These are phyloP conservation scores for Chionoecetes opilio DNA, from an alignment of 1,140 invertebrate species.

Conservation along the genomic window DNA sequence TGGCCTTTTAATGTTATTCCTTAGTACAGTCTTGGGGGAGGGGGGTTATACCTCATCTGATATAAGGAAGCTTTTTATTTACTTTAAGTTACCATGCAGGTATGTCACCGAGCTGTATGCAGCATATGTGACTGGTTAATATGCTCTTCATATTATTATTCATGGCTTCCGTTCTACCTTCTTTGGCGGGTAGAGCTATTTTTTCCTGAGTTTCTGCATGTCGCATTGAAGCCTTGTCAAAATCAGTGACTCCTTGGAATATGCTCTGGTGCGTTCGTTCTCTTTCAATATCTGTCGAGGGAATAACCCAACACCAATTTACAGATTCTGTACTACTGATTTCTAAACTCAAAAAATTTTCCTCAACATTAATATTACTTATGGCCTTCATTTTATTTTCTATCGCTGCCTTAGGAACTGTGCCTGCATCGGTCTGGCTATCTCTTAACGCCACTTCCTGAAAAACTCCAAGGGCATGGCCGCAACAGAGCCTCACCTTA, in stretches of 20 bases:
- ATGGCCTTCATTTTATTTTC: too few relatives aligned
- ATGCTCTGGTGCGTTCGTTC: slow-evolving; percentile 83
- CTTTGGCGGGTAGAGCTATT: slow-evolving; percentile 96
- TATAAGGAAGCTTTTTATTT: background rate
- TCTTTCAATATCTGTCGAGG: slow-evolving; percentile 82
- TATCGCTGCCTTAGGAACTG: too few relatives aligned
- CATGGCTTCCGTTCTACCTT: slow-evolving; percentile 88
- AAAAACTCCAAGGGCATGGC: too few relatives aligned
- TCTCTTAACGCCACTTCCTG: too few relatives aligned
- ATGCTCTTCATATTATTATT: background rate
- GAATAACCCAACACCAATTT: slow-evolving; percentile 44
- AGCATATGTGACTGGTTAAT: background rate
- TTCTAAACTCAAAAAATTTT: too few relatives aligned
- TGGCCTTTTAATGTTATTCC: background rate
- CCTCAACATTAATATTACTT: too few relatives aligned
- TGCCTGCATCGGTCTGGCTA: too few relatives aligned
- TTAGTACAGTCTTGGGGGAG: background rate
- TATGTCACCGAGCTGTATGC: background rate
- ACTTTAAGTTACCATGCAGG: background rate
- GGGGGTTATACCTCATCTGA: background rate
- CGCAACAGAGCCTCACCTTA: too few relatives aligned
- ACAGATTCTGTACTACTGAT: background rate
- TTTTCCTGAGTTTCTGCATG: slow-evolving; percentile 97
- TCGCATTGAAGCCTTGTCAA: slow-evolving; percentile 82
- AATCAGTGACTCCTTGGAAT: slow-evolving; percentile 82